These are phyloP conservation scores for Rhysida immarginata DNA, from an alignment of 1,140 invertebrate genomes.

Conservation along the genomic window DNA sequence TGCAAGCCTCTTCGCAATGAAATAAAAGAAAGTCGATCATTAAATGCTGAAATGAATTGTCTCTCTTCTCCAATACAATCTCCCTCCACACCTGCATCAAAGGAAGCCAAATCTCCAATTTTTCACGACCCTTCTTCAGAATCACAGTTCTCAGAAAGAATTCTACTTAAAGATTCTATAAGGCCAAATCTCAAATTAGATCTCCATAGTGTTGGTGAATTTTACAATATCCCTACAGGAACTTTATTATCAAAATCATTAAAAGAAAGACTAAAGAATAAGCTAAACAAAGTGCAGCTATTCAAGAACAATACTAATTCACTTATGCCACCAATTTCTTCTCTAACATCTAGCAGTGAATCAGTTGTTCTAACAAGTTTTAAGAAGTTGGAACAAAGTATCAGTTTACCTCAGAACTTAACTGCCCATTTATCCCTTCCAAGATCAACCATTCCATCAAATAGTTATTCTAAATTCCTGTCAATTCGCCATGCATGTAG, in stretches of 20 bases:
- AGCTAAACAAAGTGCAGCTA: neutral
- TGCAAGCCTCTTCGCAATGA: neutral
- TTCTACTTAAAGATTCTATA: neutral
- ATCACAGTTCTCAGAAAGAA: neutral
- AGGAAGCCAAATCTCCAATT: neutral
- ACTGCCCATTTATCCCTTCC: neutral
- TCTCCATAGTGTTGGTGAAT: neutral
- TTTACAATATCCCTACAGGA: neutral
- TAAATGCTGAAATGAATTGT: neutral
- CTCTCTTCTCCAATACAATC: neutral
- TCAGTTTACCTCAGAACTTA: constrained; percentile 34
- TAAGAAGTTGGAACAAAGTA: constrained; percentile 37
- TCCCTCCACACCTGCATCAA: neutral
- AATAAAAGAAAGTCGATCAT: constrained; percentile 5
- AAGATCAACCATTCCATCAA: constrained; percentile 10
- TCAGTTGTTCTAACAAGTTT: constrained; percentile 28
- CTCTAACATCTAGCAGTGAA: constrained; percentile 23
- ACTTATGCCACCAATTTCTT: neutral
- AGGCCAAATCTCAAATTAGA: neutral
- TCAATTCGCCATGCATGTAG: constrained; percentile 41
- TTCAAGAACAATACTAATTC: neutral
- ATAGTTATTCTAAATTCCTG: constrained; percentile 9
- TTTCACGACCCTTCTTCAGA: neutral
- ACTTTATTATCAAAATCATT: neutral
- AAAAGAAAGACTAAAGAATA: neutral